Conservation (phyloP, 2,113 vertebrate species). For the Hymenochirus boettgeri region DNA sequence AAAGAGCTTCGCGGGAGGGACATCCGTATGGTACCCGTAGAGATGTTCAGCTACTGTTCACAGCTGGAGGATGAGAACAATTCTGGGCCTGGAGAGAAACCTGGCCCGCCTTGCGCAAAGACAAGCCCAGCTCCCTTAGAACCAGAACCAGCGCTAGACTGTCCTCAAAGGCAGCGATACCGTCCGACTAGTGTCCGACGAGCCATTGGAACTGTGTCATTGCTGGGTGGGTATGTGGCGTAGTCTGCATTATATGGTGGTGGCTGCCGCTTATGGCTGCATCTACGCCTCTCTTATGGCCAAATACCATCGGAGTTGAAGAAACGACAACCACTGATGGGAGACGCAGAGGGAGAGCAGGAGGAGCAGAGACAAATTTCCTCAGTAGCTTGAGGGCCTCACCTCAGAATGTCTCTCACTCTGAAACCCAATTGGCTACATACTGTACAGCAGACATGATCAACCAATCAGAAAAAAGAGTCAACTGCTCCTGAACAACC, state of each 20-base stretch:
- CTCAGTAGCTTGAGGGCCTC: conserved; percentile 80
- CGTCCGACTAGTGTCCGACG: conserved; percentile 86
- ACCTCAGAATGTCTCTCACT: too few relatives aligned
- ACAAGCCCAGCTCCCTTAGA: conserved; percentile 59
- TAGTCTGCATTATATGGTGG: conserved; percentile 98
- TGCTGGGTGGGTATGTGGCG: conserved; percentile 91
- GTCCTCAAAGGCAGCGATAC: conserved; percentile 77
- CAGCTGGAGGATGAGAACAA: conserved; percentile 88
- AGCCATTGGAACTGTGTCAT: conserved; percentile 94
- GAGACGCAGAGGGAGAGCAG: conserved; percentile 82
- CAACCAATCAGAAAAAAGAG: too few relatives aligned
- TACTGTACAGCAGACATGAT: neutral
- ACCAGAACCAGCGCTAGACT: conserved; percentile 62
- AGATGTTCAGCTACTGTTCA: conserved; percentile 98
- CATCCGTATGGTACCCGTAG: conserved; percentile 89
- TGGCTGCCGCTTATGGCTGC: conserved; percentile 91
- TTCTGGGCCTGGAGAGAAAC: conserved; percentile 62
- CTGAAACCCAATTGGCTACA: neutral
- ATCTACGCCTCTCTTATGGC: conserved; percentile 98
- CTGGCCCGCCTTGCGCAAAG: conserved; percentile 77
- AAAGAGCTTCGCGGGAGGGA: conserved; percentile 95
- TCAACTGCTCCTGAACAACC: neutral
- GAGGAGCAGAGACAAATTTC: conserved; percentile 97
- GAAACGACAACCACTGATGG: conserved; percentile 94
- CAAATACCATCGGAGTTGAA: conserved; percentile 95